These are phyloP conservation scores for Aelia acuminata DNA, from an alignment of 2,888 invertebrate genomes.

Conservation along the genomic window DNA sequence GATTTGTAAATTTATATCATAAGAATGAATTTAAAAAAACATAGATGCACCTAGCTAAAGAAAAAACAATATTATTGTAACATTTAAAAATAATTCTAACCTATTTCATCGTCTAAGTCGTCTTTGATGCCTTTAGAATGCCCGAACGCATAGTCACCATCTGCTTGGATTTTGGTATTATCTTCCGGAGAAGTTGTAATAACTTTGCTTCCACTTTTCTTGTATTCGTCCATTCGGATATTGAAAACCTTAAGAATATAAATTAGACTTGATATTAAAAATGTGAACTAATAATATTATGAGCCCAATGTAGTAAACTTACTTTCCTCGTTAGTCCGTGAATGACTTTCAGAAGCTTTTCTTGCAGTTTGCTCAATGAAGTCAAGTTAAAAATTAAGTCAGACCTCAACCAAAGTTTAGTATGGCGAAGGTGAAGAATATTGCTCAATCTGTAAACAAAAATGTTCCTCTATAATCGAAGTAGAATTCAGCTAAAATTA, in stretches of 20 bases:
- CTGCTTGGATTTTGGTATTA: constrained; percentile 22
- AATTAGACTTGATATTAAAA: background rate
- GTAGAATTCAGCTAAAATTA: background rate
- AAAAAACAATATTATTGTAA: background rate
- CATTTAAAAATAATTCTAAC: background rate
- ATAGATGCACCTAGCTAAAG: background rate
- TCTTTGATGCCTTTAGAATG: constrained; percentile 82
- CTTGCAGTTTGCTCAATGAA: constrained; percentile 81
- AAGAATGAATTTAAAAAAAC: background rate
- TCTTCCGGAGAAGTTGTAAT: constrained; percentile 18
- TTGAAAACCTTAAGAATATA: background rate
- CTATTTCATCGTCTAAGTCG: constrained; percentile 81
- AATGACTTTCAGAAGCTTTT: constrained; percentile 81
- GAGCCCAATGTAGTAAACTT: background rate
- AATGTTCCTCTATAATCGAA: background rate
- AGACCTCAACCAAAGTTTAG: constrained; percentile 83
- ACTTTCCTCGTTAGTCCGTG: constrained; percentile 87
- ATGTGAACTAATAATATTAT: too few species aligned
- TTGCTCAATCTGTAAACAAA: constrained; percentile 79
- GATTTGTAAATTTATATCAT: background rate
- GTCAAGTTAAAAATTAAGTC: constrained; percentile 84
- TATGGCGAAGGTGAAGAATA: constrained; percentile 85
- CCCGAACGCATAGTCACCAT: constrained; percentile 73
- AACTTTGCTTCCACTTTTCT: background rate
- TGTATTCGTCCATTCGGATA: constrained; percentile 41